phyloP scores from a whole-genome alignment of 1,140 invertebrate genomes.

The Euwallacea similis region DNA sequence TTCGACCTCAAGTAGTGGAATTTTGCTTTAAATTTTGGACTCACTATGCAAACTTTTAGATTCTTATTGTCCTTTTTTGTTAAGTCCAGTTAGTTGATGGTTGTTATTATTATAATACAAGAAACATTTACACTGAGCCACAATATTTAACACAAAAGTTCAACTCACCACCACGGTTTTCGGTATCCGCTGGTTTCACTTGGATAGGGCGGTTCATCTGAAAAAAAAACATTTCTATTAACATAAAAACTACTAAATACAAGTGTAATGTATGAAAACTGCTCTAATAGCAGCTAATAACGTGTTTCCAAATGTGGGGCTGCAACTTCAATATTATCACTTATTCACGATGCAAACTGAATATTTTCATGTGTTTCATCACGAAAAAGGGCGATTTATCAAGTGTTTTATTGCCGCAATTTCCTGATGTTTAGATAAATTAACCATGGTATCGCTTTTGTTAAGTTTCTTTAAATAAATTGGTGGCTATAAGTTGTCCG shows the following conservation, averaged over 20 bases:
- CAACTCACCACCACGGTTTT: slow-evolving; percentile 93
- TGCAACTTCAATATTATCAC: slow-evolving; percentile 2
- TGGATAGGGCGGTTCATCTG: slow-evolving; percentile 99
- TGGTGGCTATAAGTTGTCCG: not conserved
- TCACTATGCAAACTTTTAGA: slow-evolving; percentile 35
- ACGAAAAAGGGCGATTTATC: slow-evolving; percentile 23
- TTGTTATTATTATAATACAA: not conserved
- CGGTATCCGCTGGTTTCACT: slow-evolving; percentile 98
- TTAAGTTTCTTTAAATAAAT: too few species aligned
- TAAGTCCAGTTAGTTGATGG: too few species aligned
- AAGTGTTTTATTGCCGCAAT: slow-evolving; percentile 14
- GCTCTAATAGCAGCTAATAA: not conserved
- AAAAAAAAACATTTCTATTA: slow-evolving; percentile 56
- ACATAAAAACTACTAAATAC: not conserved
- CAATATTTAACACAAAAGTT: slow-evolving; percentile 28
- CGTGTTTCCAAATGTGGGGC: not conserved
- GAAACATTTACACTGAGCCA: slow-evolving; percentile 13
- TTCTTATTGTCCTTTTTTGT: not conserved
- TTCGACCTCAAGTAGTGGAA: slow-evolving; percentile 7
- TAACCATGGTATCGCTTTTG: slow-evolving; percentile 10
- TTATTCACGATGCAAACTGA: slow-evolving; percentile 4
- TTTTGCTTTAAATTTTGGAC: slow-evolving; percentile 13
- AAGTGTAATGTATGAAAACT: not conserved
- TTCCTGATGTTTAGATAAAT: slow-evolving; percentile 13
- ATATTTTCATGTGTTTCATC: slow-evolving; percentile 16